Evolutionary conservation across 2,888 invertebrate species (phyloP).

Genomic region (Pandemis cinnamomeana): DNA sequence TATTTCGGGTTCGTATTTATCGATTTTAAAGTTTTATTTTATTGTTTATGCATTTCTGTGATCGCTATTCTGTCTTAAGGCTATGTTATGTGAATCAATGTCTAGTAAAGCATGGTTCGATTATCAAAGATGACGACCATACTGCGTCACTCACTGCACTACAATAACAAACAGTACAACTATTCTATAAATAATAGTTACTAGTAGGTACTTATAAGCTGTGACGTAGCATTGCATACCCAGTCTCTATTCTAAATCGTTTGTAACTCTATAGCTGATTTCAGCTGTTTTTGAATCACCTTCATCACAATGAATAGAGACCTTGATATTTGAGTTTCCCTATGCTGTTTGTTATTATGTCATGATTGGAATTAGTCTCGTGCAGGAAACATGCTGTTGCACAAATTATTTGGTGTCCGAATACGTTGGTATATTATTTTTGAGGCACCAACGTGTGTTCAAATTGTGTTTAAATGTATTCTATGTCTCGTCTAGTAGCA

Average conservation of each 20-base stretch:
- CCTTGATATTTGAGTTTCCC: neutral
- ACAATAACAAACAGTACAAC: neutral
- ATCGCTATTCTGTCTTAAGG: conserved; percentile 71
- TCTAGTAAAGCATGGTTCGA: neutral
- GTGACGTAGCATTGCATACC: neutral
- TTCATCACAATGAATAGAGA: neutral
- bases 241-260: neutral
- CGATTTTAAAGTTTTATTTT: conserved; percentile 65
- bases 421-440: conserved; percentile 10
- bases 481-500: conserved; percentile 37
- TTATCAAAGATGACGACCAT: neutral
- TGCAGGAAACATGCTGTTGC: conserved; percentile 58
- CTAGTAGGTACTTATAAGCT: neutral
- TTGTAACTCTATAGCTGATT: too few relatives aligned
- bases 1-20: conserved; percentile 62
- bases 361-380: conserved; percentile 52
- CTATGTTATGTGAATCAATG: conserved; percentile 46
- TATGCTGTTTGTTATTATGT: neutral
- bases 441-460: neutral
- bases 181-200: neutral
- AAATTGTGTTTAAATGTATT: conserved; percentile 25
- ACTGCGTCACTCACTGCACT: neutral
- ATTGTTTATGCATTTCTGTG: conserved; percentile 80
- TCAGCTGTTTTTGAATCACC: neutral
- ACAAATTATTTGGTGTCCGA: conserved; percentile 60